Percentiles rank a stretch among this genome's conserved stretches.
phyloP scores from a whole-genome alignment of 2,797 vertebrate genomes.

The Spizella passerina region DNA sequence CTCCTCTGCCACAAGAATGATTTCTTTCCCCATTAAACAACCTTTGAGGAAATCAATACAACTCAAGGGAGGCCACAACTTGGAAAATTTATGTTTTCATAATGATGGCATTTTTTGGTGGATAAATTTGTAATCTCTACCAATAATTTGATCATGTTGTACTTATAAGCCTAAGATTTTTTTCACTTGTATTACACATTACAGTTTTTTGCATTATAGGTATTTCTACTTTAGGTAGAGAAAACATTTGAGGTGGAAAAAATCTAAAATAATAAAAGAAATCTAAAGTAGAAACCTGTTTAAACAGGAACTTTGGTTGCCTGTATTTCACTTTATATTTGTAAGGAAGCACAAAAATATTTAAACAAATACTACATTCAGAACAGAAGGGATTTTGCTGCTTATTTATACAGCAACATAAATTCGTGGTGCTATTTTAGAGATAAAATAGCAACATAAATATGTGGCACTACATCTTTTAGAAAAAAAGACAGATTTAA shows the following conservation, averaged over 20 bases:
- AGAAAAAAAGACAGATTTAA: not conserved
- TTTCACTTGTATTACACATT: not conserved
- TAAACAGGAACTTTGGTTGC: not conserved
- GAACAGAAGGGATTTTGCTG: not conserved
- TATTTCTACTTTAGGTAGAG: not conserved
- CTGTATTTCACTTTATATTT: not conserved
- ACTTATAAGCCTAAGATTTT: not conserved
- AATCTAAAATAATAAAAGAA: not conserved
- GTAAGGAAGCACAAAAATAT: not conserved
- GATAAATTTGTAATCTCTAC: not conserved
- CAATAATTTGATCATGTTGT: not conserved
- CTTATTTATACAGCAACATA: not conserved
- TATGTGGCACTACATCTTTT: not conserved
- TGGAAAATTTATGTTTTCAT: not conserved
- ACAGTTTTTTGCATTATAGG: fast-evolving
- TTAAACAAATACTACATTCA: not conserved
- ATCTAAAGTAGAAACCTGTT: not conserved
- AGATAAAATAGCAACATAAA: not conserved
- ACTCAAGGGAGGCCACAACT: not conserved
- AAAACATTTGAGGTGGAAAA: not conserved
- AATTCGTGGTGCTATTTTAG: not conserved
- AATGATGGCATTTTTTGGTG: not conserved
- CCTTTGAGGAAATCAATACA: conserved; percentile 5
- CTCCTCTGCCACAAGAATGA: not conserved
- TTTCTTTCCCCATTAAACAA: not conserved